Conservation (phyloP, 2,113 vertebrate genomes). For the Paraplagusia blochii region DNA sequence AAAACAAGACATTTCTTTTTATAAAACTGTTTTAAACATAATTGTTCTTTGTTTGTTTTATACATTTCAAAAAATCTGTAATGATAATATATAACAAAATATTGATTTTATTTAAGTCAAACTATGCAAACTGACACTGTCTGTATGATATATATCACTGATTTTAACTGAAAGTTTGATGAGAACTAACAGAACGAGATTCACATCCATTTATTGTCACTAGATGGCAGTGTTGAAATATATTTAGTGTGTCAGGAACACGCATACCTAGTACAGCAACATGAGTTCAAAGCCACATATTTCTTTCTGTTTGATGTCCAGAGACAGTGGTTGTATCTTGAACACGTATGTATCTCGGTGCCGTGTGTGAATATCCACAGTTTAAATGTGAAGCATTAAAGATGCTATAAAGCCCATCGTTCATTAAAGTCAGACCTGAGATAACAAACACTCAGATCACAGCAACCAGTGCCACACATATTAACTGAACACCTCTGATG, state of each 20-base stretch:
- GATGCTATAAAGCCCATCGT: slow-evolving; percentile 50
- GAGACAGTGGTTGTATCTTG: neutral
- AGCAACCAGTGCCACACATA: slow-evolving; percentile 41
- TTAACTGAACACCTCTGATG: slow-evolving; percentile 11
- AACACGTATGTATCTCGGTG: neutral
- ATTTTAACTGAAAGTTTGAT: neutral
- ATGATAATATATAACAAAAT: too few relatives aligned
- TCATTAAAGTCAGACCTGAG: slow-evolving; percentile 54
- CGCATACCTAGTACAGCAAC: slow-evolving; percentile 44
- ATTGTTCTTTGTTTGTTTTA: too few relatives aligned
- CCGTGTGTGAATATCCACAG: slow-evolving; percentile 28
- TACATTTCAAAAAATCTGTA: too few relatives aligned
- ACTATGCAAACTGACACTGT: too few relatives aligned
- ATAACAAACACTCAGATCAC: slow-evolving; percentile 44
- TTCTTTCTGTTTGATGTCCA: slow-evolving; percentile 18
- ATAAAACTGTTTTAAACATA: too few relatives aligned
- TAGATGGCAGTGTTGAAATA: slow-evolving; percentile 63
- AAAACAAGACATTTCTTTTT: too few relatives aligned
- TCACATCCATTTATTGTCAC: slow-evolving; percentile 19
- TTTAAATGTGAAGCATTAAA: slow-evolving; percentile 38
- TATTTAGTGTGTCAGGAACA: slow-evolving; percentile 3
- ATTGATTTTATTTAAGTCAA: too few relatives aligned
- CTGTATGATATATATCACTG: neutral
- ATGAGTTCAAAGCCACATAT: slow-evolving; percentile 47
- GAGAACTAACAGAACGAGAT: neutral